Percentiles rank a stretch among this genome's conserved stretches.
These are phyloP conservation scores for Temnopleurus reevesii DNA, from an alignment of 53 echinoderm and acorn worm genomes.

Conservation along the genomic window DNA sequence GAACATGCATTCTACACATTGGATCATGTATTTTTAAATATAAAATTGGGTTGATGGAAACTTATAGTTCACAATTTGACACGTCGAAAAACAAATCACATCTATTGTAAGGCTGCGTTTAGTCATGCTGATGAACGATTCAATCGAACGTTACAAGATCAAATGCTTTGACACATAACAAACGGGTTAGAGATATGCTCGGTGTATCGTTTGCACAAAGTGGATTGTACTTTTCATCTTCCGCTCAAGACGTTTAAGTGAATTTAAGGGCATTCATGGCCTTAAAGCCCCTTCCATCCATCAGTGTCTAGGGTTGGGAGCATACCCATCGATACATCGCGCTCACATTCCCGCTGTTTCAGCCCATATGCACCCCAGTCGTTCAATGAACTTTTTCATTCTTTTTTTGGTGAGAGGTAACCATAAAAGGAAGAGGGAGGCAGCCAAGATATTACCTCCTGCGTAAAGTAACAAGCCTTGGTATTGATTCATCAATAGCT, in stretches of 20 bases:
- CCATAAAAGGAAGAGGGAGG: neutral
- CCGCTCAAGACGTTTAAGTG: slow-evolving; percentile 13
- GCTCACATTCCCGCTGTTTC: neutral
- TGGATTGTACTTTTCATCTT: slow-evolving; percentile 16
- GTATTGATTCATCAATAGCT: slow-evolving; percentile 34
- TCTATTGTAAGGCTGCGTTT: neutral
- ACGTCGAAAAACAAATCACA: neutral
- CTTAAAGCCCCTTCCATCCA: neutral
- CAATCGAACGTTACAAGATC: neutral
- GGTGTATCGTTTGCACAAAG: neutral
- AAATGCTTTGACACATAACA: neutral
- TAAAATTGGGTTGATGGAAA: neutral
- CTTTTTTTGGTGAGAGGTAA: neutral
- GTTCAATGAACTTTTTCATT: slow-evolving; percentile 30
- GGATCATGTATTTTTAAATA: neutral
- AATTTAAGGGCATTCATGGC: slow-evolving; percentile 14
- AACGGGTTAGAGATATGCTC: neutral
- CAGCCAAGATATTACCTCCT: neutral
- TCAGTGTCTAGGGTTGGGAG: neutral
- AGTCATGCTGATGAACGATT: neutral
- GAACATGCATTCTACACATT: neutral
- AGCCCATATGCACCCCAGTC: neutral
- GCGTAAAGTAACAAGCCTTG: slow-evolving; percentile 33
- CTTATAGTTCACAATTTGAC: neutral
- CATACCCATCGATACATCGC: neutral